A percentile compares a stretch with the other conserved stretches of the same genome.
Evolutionary conservation across 2,113 vertebrate genomes (phyloP).

Genomic region (Amia ocellicauda): DNA sequence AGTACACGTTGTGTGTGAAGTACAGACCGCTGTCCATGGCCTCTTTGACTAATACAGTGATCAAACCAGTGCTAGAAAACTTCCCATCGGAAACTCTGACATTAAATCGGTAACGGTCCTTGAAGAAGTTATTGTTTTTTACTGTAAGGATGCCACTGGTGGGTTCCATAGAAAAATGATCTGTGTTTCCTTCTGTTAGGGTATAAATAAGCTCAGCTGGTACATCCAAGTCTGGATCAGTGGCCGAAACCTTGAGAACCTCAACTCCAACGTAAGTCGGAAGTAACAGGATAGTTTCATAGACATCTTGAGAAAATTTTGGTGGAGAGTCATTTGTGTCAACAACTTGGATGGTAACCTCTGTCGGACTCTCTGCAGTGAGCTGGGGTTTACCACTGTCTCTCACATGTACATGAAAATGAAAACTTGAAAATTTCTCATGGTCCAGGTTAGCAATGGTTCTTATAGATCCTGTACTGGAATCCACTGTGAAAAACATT

Average conservation of each 20-base stretch:
- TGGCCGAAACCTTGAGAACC: constrained; percentile 80
- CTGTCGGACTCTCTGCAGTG: constrained; percentile 84
- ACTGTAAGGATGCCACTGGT: constrained; percentile 80
- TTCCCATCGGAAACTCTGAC: constrained; percentile 90
- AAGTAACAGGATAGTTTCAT: constrained; percentile 84
- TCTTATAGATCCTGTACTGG: constrained; percentile 89
- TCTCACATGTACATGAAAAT: constrained; percentile 89
- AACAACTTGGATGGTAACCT: constrained; percentile 85
- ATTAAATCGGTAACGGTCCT: constrained; percentile 83
- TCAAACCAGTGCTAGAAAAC: constrained; percentile 82
- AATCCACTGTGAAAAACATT: constrained; percentile 89
- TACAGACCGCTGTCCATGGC: constrained; percentile 89
- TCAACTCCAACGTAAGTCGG: constrained; percentile 91
- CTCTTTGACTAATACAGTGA: constrained; percentile 82
- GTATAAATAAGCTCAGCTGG: constrained; percentile 81
- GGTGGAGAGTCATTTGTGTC: constrained; percentile 95
- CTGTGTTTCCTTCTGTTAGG: constrained; percentile 76
- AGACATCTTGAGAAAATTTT: constrained; percentile 78
- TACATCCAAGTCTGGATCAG: constrained; percentile 83
- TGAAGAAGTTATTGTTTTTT: constrained; percentile 84
- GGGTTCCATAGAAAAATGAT: constrained; percentile 81
- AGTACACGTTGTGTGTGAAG: constrained; percentile 83
- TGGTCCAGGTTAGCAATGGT: constrained; percentile 90
- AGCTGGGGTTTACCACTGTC: constrained; percentile 88
- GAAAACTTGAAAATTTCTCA: constrained; percentile 80